These are phyloP conservation scores for Trachythela sp. DNA, from an alignment of 64 coral and sea anemone genomes.

Conservation along the genomic window DNA sequence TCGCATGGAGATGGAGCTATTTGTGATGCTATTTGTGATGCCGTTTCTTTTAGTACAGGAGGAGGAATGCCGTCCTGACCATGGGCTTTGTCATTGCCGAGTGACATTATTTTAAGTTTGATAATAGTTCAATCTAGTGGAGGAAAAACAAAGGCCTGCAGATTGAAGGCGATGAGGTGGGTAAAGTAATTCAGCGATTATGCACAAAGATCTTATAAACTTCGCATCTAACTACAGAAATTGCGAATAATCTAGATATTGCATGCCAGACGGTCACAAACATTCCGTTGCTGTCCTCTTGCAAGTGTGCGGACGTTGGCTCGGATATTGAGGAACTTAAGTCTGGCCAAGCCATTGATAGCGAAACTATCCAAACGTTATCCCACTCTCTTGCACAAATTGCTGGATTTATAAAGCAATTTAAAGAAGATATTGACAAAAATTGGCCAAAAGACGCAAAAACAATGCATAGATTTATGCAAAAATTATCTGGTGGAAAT, in stretches of 20 bases:
- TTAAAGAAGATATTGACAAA: background rate
- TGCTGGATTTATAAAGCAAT: background rate
- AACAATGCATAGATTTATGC: background rate
- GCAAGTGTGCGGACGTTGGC: background rate
- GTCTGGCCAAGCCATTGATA: background rate
- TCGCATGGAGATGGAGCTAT: no score
- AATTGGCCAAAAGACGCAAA: background rate
- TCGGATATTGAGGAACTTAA: background rate
- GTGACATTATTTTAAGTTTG: no score
- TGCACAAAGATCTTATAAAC: background rate
- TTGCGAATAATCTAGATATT: background rate
- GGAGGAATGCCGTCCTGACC: no score
- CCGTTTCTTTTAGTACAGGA: no score
- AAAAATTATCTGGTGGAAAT: background rate
- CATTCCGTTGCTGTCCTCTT: background rate
- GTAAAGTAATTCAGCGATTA: background rate
- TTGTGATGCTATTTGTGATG: no score
- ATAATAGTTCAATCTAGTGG: background rate
- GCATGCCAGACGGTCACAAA: background rate
- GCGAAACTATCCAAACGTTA: background rate
- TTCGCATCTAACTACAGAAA: background rate
- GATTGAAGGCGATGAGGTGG: background rate
- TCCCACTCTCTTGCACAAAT: background rate
- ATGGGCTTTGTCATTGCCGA: no score
- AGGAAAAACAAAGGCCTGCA: background rate